phyloP scores from a whole-genome alignment of 2,113 vertebrate species.

The Oncorhynchus gorbuscha region DNA sequence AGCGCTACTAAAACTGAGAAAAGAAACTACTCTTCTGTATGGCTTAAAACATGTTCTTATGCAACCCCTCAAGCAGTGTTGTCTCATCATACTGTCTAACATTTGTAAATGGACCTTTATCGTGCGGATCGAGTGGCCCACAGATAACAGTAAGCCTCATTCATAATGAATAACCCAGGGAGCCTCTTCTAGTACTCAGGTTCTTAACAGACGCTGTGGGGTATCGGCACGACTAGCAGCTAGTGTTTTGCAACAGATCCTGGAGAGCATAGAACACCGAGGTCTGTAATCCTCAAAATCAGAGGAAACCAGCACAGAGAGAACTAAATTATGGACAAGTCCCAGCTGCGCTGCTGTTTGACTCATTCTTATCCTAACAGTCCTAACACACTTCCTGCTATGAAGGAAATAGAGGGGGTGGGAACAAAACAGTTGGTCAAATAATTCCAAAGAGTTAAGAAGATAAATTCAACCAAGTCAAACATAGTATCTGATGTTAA shows the following conservation, averaged over 20 bases:
- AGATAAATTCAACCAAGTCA: not conserved
- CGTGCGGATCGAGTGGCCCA: constrained; percentile 42
- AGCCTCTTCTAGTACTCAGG: constrained; percentile 41
- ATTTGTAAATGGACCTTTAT: constrained; percentile 34
- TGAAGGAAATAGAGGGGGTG: constrained; percentile 11
- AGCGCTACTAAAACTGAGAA: not conserved
- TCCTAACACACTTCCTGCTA: constrained; percentile 29
- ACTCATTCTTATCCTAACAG: constrained; percentile 14
- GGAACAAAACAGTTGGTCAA: constrained; percentile 50
- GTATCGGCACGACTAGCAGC: constrained; percentile 24
- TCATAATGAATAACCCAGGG: constrained; percentile 65
- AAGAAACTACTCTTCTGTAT: not conserved
- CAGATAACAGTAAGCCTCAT: constrained; percentile 51
- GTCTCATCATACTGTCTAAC: constrained; percentile 19
- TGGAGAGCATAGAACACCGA: constrained; percentile 10
- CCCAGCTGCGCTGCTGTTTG: constrained; percentile 14
- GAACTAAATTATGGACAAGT: constrained; percentile 48
- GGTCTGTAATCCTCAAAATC: constrained; percentile 26
- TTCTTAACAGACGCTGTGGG: constrained; percentile 42
- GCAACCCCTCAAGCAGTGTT: not conserved
- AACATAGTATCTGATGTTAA: not conserved
- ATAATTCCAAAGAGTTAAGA: not conserved
- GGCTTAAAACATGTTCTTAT: not conserved
- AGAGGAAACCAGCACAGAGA: constrained; percentile 39
- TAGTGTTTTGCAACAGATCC: constrained; percentile 28